phyloP scores from a whole-genome alignment of 2,888 invertebrate species.

The Drosophila gaucha region DNA sequence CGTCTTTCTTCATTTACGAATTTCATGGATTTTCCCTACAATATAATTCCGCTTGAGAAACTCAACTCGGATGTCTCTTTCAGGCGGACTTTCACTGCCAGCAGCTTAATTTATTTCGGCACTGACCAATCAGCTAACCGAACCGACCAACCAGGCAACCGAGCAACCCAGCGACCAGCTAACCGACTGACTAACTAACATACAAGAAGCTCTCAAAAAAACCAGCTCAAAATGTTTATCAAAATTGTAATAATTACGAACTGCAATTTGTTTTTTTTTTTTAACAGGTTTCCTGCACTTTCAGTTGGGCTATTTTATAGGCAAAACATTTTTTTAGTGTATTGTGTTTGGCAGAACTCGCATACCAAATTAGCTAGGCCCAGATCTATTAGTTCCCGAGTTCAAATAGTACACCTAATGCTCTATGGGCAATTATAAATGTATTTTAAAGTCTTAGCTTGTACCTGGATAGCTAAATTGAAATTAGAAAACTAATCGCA shows the following conservation, averaged over 20 bases:
- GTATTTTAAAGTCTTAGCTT: too few relatives aligned
- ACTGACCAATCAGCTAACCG: slow-evolving; percentile 43
- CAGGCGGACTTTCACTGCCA: slow-evolving; percentile 58
- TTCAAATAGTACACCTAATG: too few relatives aligned
- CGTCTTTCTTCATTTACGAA: slow-evolving; percentile 75
- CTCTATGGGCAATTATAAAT: too few relatives aligned
- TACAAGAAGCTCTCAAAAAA: not conserved
- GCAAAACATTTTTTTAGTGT: not conserved
- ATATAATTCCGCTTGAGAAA: slow-evolving; percentile 74
- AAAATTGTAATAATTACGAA: not conserved
- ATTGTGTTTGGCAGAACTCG: not conserved
- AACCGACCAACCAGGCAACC: slow-evolving; percentile 5
- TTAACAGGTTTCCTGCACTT: not conserved
- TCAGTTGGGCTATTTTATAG: not conserved
- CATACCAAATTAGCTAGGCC: too few relatives aligned
- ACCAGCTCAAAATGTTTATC: not conserved
- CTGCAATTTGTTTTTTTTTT: not conserved
- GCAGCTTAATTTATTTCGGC: slow-evolving; percentile 56
- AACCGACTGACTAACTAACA: slow-evolving; percentile 32
- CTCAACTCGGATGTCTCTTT: slow-evolving; percentile 39
- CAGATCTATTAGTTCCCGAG: too few relatives aligned
- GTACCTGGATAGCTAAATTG: too few relatives aligned
- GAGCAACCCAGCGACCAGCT: slow-evolving; percentile 25
- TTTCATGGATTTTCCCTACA: slow-evolving; percentile 81
- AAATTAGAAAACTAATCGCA: too few relatives aligned